phyloP scores from a whole-genome alignment of 2,113 vertebrate genomes.

The Clupea harengus region DNA sequence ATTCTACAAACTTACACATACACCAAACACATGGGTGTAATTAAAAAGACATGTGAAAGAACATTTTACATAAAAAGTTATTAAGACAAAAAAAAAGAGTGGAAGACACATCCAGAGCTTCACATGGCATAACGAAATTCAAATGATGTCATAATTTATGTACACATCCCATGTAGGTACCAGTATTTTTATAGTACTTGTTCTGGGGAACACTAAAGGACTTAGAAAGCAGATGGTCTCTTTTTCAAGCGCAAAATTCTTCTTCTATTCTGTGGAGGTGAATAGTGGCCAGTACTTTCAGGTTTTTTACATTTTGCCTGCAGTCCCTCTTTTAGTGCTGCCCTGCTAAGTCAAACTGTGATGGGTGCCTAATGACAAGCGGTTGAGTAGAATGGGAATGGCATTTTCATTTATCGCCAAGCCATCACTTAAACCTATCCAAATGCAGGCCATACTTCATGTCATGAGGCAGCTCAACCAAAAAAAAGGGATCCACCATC shows the following conservation, averaged over 20 bases:
- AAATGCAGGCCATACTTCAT: not conserved
- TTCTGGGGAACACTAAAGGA: not conserved
- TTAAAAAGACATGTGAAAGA: slow-evolving; percentile 3
- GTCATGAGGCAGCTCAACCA: not conserved
- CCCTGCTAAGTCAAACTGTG: not conserved
- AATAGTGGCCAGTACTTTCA: not conserved
- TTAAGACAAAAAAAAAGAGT: not conserved
- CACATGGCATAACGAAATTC: not conserved
- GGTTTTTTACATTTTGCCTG: not conserved
- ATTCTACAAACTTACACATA: not conserved
- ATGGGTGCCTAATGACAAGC: not conserved
- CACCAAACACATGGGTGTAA: not conserved
- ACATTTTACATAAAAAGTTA: not conserved
- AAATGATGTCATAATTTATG: not conserved
- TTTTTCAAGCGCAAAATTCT: not conserved
- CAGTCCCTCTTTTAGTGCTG: not conserved
- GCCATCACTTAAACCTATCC: not conserved
- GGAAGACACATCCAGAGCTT: not conserved
- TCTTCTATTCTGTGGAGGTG: not conserved
- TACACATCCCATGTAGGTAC: not conserved
- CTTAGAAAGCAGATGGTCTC: not conserved
- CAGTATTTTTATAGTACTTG: not conserved
- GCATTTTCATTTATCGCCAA: not conserved
- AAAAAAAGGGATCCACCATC: not conserved
- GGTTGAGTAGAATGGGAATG: not conserved